Evolutionary conservation across 64 coral and sea anemone genomes (phyloP).

Genomic region (Trachythela sp.): DNA sequence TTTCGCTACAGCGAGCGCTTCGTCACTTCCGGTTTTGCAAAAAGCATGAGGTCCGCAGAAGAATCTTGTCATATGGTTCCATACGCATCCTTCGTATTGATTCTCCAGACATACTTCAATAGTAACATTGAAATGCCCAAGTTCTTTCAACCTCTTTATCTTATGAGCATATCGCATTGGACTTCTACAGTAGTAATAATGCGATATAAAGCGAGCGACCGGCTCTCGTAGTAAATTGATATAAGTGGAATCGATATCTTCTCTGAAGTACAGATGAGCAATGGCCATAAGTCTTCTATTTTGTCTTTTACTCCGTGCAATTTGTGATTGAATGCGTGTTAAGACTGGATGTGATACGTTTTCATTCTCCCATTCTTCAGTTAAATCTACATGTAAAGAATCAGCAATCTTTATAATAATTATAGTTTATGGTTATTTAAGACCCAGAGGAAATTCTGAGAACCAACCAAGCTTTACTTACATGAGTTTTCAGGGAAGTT

Average conservation of each 20-base stretch:
- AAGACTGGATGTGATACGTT: background rate
- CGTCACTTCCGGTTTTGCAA: constrained; percentile 36
- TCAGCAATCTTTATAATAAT: too few species aligned
- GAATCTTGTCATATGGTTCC: constrained; percentile 59
- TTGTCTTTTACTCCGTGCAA: background rate
- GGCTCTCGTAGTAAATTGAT: constrained; percentile 56
- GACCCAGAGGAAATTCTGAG: too few species aligned
- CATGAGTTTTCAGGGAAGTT: too few species aligned
- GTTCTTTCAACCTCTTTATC: constrained; percentile 32
- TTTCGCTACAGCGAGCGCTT: constrained; percentile 42
- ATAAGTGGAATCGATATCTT: constrained; percentile 51
- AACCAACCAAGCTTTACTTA: too few species aligned
- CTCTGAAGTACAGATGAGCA: constrained; percentile 65
- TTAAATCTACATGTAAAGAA: background rate
- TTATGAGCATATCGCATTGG: constrained; percentile 16
- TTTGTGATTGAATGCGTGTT: background rate
- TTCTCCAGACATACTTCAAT: constrained; percentile 56
- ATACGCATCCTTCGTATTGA: constrained; percentile 48
- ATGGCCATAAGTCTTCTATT: constrained; percentile 16
- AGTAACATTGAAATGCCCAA: constrained; percentile 51
- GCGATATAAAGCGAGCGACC: constrained; percentile 51
- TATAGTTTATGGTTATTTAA: too few species aligned
- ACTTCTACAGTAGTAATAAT: constrained; percentile 51
- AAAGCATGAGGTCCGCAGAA: constrained; percentile 53
- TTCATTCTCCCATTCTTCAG: background rate